Evolutionary conservation across 2,888 invertebrate species (phyloP).

Genomic region (Eugnorisma glareosa): DNA sequence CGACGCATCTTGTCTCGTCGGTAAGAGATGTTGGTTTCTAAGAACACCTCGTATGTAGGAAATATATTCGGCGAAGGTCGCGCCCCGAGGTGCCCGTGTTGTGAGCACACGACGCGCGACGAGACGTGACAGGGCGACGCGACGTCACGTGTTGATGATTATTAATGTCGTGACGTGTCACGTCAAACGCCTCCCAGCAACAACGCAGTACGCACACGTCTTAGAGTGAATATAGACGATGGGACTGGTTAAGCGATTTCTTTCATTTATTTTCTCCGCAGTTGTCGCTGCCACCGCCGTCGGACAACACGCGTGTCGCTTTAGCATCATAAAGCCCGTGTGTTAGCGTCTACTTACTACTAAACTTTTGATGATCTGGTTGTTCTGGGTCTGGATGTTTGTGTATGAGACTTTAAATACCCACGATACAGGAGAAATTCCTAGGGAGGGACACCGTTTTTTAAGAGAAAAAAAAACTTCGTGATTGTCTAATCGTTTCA

Average conservation of each 20-base stretch:
- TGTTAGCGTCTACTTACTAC: background rate
- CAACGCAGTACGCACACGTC: background rate
- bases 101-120: constrained; percentile 57
- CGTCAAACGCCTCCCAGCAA: constrained; percentile 51
- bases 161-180: constrained; percentile 43
- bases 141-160: constrained; percentile 56
- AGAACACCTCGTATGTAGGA: constrained; percentile 28
- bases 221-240: constrained; percentile 39
- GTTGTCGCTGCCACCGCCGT: background rate
- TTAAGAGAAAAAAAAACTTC: background rate
- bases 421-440: background rate
- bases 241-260: background rate
- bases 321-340: background rate
- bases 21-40: background rate
- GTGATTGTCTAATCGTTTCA: background rate
- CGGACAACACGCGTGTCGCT: background rate
- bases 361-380: background rate
- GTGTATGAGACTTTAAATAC: background rate
- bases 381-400: background rate
- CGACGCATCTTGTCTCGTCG: background rate
- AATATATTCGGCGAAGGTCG: constrained; percentile 56
- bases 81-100: constrained; percentile 42
- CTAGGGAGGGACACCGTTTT: background rate
- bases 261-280: background rate
- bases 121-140: constrained; percentile 36